A percentile compares a stretch with the other conserved stretches of the same genome.
These are phyloP conservation scores for Caenorhabditis remanei DNA, from an alignment of 1,140 invertebrate species.

Conservation along the genomic window DNA sequence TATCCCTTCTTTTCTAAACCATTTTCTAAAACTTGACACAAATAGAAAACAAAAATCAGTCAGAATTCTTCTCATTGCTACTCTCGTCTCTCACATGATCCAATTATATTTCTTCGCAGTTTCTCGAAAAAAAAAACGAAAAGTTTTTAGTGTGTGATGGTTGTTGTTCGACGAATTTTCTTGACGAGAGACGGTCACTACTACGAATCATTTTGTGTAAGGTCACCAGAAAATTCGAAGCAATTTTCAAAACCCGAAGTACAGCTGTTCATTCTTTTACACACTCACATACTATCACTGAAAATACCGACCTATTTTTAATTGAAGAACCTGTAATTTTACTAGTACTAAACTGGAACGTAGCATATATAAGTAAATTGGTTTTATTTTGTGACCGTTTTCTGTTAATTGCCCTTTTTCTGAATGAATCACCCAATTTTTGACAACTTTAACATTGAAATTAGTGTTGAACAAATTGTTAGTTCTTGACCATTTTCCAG, in stretches of 20 bases:
- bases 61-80: not conserved
- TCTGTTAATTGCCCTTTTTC: too few relatives aligned
- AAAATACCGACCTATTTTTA: not conserved
- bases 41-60: not conserved
- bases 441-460: too few relatives aligned
- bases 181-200: constrained; percentile 5
- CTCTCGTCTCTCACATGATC: not conserved
- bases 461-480: too few relatives aligned
- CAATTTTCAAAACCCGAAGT: not conserved
- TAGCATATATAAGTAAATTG: not conserved
- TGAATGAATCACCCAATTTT: too few relatives aligned
- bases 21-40: not conserved
- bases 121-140: not conserved
- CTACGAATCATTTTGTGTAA: constrained; percentile 27
- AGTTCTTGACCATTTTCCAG: too few relatives aligned
- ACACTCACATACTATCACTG: not conserved
- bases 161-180: constrained; percentile 44
- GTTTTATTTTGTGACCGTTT: too few relatives aligned
- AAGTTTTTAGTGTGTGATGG: constrained; percentile 23
- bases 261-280: not conserved
- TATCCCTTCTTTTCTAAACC: not conserved
- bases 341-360: not conserved
- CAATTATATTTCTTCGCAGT: too few relatives aligned
- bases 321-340: constrained; percentile 34
- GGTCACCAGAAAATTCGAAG: constrained; percentile 4